phyloP scores from a whole-genome alignment of 2,797 vertebrate species.

The Sparus aurata region DNA sequence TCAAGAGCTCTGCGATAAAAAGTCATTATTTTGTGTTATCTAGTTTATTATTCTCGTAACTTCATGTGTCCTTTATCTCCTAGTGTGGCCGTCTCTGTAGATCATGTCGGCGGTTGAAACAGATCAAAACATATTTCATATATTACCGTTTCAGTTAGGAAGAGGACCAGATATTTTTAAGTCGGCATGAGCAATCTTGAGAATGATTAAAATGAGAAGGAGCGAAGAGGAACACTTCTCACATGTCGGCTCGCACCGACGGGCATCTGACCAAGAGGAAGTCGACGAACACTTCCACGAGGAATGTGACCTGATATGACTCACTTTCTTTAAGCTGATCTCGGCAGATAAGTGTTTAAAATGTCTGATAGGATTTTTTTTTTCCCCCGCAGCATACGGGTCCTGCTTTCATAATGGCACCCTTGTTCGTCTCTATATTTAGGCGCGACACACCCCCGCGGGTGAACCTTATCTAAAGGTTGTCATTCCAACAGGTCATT shows the following conservation, averaged over 20 bases:
- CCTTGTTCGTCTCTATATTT: not conserved
- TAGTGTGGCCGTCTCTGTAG: no score
- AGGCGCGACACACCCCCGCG: no score
- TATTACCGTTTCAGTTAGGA: not conserved
- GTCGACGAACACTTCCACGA: slow-evolving; percentile 47
- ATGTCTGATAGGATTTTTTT: not conserved
- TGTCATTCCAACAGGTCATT: no score
- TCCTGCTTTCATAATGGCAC: not conserved
- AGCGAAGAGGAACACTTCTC: slow-evolving; percentile 30
- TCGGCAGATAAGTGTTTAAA: not conserved
- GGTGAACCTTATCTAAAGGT: no score
- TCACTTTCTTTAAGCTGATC: not conserved
- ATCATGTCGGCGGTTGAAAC: no score
- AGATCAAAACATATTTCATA: no score
- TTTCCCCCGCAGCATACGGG: not conserved
- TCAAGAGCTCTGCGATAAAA: no score
- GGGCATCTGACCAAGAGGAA: slow-evolving; percentile 48
- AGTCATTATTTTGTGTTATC: no score
- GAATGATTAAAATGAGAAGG: not conserved
- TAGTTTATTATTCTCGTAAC: no score
- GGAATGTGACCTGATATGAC: slow-evolving; percentile 47
- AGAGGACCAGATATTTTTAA: not conserved
- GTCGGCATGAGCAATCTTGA: not conserved
- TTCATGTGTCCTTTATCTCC: no score
- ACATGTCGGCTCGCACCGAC: slow-evolving; percentile 50